Evolutionary conservation across 2,113 vertebrate species (phyloP), one percentile per base, ranked within the genome.

Genomic region (Salvelinus sp.): DNA sequence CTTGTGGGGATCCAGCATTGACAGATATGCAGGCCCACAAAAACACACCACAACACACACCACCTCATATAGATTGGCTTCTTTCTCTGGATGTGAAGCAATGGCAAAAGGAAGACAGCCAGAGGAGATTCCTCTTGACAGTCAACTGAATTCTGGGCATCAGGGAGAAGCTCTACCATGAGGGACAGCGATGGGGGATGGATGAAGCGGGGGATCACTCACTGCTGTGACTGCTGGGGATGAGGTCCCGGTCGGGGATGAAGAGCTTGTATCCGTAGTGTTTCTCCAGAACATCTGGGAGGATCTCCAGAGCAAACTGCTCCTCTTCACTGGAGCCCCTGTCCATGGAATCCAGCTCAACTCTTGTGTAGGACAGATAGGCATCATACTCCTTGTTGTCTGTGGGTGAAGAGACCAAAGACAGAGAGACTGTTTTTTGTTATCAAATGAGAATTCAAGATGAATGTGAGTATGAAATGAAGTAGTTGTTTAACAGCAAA

Each of bases 191-290:
- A 75, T 50, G 70, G 47, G 3, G n/a, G n/a, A 27, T 28, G 79
- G 38, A 60, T 44, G 57, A 27, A 70, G 23, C 75, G 82, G 20
- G 64, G 38, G 6, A 30, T 44, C 30, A 95, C 98, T 96, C 94
- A 99, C 98, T 99, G 90, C 96, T 54, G 16, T 54, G 50, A 18
- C 50, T 97, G 88, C 97, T 97, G 84, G 98, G 98, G 88, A 99
- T 99, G 81, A 99, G 94, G 92, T 99, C 98, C 92, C 98, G 95
- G 76, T 99, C 97, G 82, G 98, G 98, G 89, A 99, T 95, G 84
- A 99, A 99, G 88, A 99, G 90, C 81, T 99, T 98, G 92, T 97
- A 99, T 81, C 98, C 98, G 70, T 98, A 98, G 87, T 99, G 98
- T 85, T 98, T 98, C 93, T 99, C 98, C 88, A 99, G 93, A 91